A percentile compares a stretch with the other conserved stretches of the same genome.
phyloP scores from a whole-genome alignment of 92 coral and sea anemone genomes.

The Palythoa grandiflora region DNA sequence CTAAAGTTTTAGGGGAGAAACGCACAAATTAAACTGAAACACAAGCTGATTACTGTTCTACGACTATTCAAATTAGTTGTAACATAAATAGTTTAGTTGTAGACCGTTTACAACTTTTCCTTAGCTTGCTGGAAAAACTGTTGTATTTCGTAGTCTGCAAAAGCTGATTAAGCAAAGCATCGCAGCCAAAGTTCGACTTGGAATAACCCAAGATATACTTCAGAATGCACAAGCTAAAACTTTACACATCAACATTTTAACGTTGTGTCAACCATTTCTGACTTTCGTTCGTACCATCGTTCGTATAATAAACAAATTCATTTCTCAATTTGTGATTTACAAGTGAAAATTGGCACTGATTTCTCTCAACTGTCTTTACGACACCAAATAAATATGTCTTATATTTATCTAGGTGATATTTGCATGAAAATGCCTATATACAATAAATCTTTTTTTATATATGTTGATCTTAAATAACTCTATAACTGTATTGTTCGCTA shows the following conservation, averaged over 20 bases:
- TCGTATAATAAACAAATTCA: slow-evolving; percentile 26
- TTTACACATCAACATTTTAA: neutral
- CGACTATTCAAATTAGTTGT: too few relatives aligned
- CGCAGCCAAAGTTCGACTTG: neutral
- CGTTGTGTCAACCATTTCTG: neutral
- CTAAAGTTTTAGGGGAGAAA: too few relatives aligned
- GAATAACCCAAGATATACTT: neutral
- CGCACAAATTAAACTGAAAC: too few relatives aligned
- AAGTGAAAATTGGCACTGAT: slow-evolving; percentile 3
- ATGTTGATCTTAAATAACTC: slow-evolving; percentile 35
- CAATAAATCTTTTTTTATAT: slow-evolving; percentile 41
- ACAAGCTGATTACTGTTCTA: too few relatives aligned
- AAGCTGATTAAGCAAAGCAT: too few relatives aligned
- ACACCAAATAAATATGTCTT: slow-evolving; percentile 47
- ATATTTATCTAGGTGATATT: slow-evolving; percentile 49
- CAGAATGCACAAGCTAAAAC: neutral
- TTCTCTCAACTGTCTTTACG: slow-evolving; percentile 25
- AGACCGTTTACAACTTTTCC: too few relatives aligned
- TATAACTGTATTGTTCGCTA: slow-evolving; percentile 21
- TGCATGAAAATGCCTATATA: slow-evolving; percentile 42
- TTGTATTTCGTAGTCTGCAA: too few relatives aligned
- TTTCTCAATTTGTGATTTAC: slow-evolving; percentile 19
- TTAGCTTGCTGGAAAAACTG: too few relatives aligned
- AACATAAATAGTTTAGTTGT: too few relatives aligned
- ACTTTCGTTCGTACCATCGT: neutral